Conservation (phyloP, 2,888 invertebrate genomes). For the Brenthis hecate region DNA sequence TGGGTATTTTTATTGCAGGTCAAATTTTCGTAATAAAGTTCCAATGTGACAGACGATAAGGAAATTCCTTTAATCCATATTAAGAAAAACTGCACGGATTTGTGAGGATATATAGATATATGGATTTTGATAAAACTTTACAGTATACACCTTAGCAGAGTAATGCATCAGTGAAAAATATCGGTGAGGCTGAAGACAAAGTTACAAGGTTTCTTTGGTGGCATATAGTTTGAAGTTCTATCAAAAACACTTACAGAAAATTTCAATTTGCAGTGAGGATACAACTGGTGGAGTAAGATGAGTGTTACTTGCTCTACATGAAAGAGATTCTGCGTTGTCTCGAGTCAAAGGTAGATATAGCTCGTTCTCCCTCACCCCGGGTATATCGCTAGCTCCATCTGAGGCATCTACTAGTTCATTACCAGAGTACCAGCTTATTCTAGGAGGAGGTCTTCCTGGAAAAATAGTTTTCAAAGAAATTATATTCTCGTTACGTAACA, state of each 20-base stretch:
- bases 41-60: background rate
- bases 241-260: slow-evolving; percentile 85
- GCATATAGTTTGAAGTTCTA: too few relatives aligned
- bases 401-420: slow-evolving; percentile 87
- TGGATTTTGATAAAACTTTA: too few relatives aligned
- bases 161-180: background rate
- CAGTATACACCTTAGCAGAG: too few relatives aligned
- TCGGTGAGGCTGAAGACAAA: too few relatives aligned
- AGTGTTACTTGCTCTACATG: slow-evolving; percentile 89
- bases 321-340: slow-evolving; percentile 86
- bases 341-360: slow-evolving; percentile 86
- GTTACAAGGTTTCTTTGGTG: too few relatives aligned
- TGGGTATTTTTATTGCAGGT: background rate
- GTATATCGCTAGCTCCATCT: slow-evolving; percentile 84
- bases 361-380: slow-evolving; percentile 86
- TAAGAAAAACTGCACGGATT: background rate
- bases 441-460: slow-evolving; percentile 87
- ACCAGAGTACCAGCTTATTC: slow-evolving; percentile 90
- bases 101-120: too few relatives aligned
- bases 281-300: slow-evolving; percentile 86
- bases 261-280: slow-evolving; percentile 85
- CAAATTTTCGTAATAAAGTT: background rate
- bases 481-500: background rate
- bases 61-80: background rate
- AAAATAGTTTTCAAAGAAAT: slow-evolving; percentile 6